These are phyloP conservation scores for Erpornis zantholeuca DNA, from an alignment of 2,113 vertebrate species.

Conservation along the genomic window DNA sequence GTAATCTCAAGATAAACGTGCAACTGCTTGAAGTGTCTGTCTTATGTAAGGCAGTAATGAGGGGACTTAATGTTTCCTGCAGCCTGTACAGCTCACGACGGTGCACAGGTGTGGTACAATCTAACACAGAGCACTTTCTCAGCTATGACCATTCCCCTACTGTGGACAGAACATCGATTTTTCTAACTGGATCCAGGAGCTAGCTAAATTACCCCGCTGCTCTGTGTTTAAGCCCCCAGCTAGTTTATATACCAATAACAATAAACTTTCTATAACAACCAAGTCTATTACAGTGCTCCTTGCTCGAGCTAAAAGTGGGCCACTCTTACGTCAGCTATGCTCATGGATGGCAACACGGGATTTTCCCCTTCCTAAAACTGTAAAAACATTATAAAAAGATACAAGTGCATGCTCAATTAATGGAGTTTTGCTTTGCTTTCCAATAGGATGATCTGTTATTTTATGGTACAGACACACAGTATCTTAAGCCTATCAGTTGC, in stretches of 20 bases:
- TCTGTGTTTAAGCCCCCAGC: conserved; percentile 71
- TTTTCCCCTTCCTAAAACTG: conserved; percentile 5
- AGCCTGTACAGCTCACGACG: background rate
- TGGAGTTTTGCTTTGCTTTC: background rate
- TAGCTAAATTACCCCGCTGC: conserved; percentile 77
- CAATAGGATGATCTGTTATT: background rate
- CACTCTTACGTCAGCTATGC: conserved; percentile 16
- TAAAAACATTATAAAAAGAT: background rate
- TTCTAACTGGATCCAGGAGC: conserved; percentile 78
- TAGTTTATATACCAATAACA: conserved; percentile 75
- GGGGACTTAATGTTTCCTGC: conserved; percentile 58
- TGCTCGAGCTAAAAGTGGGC: conserved; percentile 41
- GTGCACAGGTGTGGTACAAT: conserved; percentile 67
- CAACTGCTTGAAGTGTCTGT: conserved; percentile 55
- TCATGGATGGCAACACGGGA: background rate
- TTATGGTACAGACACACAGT: background rate
- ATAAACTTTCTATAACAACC: conserved; percentile 72
- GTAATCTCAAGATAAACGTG: conserved; percentile 69
- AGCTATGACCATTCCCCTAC: conserved; percentile 63
- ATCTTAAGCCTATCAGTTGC: background rate
- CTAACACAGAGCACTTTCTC: conserved; percentile 7
- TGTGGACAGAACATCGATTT: conserved; percentile 70
- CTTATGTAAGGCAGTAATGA: conserved; percentile 63
- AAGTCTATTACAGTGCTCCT: conserved; percentile 39
- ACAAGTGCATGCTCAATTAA: background rate